phyloP scores from a whole-genome alignment of 2,113 vertebrate genomes.

The Lasiurus cinereus region DNA sequence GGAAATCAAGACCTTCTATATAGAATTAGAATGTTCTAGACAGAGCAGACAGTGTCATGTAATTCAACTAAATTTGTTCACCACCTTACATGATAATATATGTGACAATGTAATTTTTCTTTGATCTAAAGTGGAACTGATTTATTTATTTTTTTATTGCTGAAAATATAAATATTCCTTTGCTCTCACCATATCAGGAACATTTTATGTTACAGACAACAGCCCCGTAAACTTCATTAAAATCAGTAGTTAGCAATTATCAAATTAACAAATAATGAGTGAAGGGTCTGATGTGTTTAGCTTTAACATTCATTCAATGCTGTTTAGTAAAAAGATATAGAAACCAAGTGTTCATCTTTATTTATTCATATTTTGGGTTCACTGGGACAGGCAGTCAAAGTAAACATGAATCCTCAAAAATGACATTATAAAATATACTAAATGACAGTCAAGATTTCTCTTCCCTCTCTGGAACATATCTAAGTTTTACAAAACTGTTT shows the following conservation, averaged over 20 bases:
- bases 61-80: slow-evolving; percentile 76
- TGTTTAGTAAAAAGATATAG: not conserved
- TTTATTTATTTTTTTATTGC: slow-evolving; percentile 59
- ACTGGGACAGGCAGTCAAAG: slow-evolving; percentile 65
- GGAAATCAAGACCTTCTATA: slow-evolving; percentile 78
- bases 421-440: slow-evolving; percentile 77
- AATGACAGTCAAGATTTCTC: slow-evolving; percentile 58
- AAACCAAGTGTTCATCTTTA: slow-evolving; percentile 58
- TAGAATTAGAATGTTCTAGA: slow-evolving; percentile 79
- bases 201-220: slow-evolving; percentile 67
- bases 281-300: slow-evolving; percentile 62
- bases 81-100: slow-evolving; percentile 72
- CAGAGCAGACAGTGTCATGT: slow-evolving; percentile 56
- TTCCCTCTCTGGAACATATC: slow-evolving; percentile 77
- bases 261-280: slow-evolving; percentile 73
- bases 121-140: slow-evolving; percentile 69
- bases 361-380: slow-evolving; percentile 76
- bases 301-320: slow-evolving; percentile 28
- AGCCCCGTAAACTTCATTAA: slow-evolving; percentile 78
- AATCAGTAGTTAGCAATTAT: slow-evolving; percentile 78
- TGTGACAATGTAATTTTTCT: slow-evolving; percentile 73
- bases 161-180: too few relatives aligned
- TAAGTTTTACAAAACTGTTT: slow-evolving; percentile 79
- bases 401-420: slow-evolving; percentile 79
- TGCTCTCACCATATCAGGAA: slow-evolving; percentile 48